phyloP scores from a whole-genome alignment of 2,797 vertebrate genomes.

The Anguilla megastoma region DNA sequence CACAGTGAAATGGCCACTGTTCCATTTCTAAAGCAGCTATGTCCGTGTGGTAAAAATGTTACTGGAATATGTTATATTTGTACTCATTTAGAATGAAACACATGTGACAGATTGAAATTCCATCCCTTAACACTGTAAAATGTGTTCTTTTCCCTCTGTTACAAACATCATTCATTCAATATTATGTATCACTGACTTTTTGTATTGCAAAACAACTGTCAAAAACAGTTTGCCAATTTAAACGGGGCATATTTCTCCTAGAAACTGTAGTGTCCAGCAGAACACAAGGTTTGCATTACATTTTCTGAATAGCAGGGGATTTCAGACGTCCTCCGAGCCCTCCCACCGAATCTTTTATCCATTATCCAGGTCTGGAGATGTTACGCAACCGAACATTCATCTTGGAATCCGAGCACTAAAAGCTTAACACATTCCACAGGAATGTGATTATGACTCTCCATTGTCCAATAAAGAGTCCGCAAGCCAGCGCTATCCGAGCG shows the following conservation, averaged over 20 bases:
- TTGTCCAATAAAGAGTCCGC: slow-evolving; percentile 39
- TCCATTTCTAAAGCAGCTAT: neutral
- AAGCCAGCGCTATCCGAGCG: slow-evolving; percentile 23
- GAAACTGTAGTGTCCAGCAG: neutral
- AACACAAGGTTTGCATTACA: slow-evolving; percentile 26
- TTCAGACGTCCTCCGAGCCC: slow-evolving; percentile 24
- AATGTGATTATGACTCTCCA: slow-evolving; percentile 38
- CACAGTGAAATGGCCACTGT: neutral
- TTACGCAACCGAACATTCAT: slow-evolving; percentile 32
- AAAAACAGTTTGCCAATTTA: neutral
- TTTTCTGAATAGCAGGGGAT: slow-evolving; percentile 32
- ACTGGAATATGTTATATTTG: neutral
- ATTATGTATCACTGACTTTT: neutral
- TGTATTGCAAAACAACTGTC: neutral
- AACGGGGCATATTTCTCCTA: neutral
- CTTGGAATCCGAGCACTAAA: slow-evolving; percentile 28
- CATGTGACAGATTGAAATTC: neutral
- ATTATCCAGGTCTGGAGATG: slow-evolving; percentile 43
- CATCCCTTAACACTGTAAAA: neutral
- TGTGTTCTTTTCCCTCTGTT: neutral
- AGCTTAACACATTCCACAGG: slow-evolving; percentile 41
- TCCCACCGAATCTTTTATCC: slow-evolving; percentile 38
- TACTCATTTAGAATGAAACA: neutral
- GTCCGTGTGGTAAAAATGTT: neutral
- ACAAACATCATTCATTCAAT: neutral